phyloP scores from a whole-genome alignment of 2,797 vertebrate genomes.

The Furcifer pardalis region DNA sequence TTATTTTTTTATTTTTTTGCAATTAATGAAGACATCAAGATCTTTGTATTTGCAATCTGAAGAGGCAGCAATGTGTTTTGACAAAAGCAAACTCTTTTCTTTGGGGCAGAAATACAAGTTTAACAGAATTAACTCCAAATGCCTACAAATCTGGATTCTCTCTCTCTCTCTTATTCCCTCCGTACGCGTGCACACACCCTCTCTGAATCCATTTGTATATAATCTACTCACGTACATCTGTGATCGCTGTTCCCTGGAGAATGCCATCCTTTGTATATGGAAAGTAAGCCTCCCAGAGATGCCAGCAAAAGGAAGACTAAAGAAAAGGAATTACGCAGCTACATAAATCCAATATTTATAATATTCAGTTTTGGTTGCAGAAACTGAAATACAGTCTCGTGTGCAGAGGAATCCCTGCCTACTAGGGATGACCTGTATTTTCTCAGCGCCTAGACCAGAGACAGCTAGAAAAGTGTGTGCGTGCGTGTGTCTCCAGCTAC shows the following conservation, averaged over 20 bases:
- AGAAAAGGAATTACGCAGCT: not conserved
- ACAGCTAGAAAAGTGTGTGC: not conserved
- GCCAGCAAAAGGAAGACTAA: constrained; percentile 5
- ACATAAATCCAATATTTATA: constrained; percentile 23
- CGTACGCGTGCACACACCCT: not conserved
- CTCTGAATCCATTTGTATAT: not conserved
- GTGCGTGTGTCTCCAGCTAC: not conserved
- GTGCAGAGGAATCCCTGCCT: constrained; percentile 50
- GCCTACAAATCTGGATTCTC: not conserved
- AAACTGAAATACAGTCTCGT: constrained; percentile 24
- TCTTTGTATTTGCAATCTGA: constrained; percentile 39
- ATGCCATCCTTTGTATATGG: constrained; percentile 5
- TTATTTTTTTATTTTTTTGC: not conserved
- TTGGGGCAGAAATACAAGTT: not conserved
- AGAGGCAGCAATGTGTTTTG: not conserved
- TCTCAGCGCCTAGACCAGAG: constrained; percentile 33
- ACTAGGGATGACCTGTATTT: constrained; percentile 48
- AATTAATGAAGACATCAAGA: not conserved
- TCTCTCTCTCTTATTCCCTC: not conserved
- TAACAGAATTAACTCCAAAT: not conserved
- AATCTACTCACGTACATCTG: constrained; percentile 14
- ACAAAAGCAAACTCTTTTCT: not conserved
- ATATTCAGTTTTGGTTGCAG: constrained; percentile 8
- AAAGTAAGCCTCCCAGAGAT: not conserved
- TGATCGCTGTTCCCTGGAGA: constrained; percentile 19